phyloP scores from a whole-genome alignment of 1,140 invertebrate species.

The Diorhabda sublineata region DNA sequence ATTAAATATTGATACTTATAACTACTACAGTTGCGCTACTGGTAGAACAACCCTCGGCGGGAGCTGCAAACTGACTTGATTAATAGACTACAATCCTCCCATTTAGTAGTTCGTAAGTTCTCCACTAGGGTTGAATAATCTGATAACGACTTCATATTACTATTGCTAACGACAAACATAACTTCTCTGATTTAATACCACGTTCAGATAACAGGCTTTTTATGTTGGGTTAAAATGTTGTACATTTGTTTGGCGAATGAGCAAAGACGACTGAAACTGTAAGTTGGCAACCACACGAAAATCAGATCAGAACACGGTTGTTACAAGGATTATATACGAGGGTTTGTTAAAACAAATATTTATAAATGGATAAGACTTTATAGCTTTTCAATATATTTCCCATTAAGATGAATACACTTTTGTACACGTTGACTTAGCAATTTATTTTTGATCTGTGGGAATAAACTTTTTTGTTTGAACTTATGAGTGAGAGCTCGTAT shows the following conservation, averaged over 20 bases:
- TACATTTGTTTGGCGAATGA: not conserved
- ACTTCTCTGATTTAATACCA: slow-evolving; percentile 24
- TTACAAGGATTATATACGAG: slow-evolving; percentile 5
- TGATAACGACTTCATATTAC: slow-evolving; percentile 36
- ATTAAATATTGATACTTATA: not conserved
- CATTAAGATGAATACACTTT: no score
- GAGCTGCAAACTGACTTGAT: slow-evolving; percentile 22
- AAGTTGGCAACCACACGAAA: not conserved
- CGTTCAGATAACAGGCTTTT: slow-evolving; percentile 10
- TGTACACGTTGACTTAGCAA: no score
- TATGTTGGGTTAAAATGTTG: not conserved
- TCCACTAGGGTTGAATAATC: slow-evolving; percentile 37
- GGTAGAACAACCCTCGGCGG: not conserved
- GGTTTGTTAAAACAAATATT: not conserved
- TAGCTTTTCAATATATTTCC: no score
- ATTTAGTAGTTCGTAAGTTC: slow-evolving; percentile 40
- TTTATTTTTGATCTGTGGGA: no score
- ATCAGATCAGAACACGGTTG: slow-evolving; percentile 12
- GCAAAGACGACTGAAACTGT: slow-evolving; percentile 1
- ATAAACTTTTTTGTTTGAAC: no score
- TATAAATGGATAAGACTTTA: no score
- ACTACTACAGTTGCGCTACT: not conserved
- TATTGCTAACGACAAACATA: slow-evolving; percentile 23
- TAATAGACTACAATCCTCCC: slow-evolving; percentile 37
- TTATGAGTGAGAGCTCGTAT: no score